phyloP scores from a whole-genome alignment of 2,113 vertebrate genomes.

The Entomyzon cyanotis region DNA sequence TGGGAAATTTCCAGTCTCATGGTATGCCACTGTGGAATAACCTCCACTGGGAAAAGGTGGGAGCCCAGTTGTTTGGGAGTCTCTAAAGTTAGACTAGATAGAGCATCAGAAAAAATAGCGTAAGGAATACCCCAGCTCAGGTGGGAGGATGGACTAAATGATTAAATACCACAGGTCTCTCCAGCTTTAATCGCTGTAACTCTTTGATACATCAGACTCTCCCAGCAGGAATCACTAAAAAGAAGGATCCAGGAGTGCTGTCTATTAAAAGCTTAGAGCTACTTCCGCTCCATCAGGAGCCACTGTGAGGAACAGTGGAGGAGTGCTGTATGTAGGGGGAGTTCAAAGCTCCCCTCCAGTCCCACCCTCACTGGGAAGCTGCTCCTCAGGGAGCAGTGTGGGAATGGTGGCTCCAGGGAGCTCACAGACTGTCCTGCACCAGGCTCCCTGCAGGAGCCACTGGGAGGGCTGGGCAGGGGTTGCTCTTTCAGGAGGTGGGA shows the following conservation, averaged over 20 bases:
- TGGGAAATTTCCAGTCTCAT: neutral
- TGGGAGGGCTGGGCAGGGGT: neutral
- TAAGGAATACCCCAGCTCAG: neutral
- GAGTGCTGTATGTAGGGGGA: neutral
- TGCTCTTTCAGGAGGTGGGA: neutral
- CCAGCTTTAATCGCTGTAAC: slow-evolving; percentile 24
- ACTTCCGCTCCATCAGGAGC: slow-evolving; percentile 11
- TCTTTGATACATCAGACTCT: slow-evolving; percentile 53
- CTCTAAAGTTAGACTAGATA: slow-evolving; percentile 3
- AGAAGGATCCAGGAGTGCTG: neutral
- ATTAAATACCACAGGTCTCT: slow-evolving; percentile 50
- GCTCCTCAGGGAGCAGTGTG: neutral
- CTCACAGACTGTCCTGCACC: neutral
- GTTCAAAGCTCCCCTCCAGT: slow-evolving; percentile 2
- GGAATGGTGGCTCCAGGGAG: neutral
- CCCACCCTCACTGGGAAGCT: neutral
- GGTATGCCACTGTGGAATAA: neutral
- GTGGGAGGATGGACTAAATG: slow-evolving; percentile 44
- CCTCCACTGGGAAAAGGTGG: neutral
- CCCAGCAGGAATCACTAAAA: slow-evolving; percentile 36
- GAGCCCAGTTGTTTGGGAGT: neutral
- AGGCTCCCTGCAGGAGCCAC: neutral
- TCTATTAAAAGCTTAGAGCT: slow-evolving; percentile 35
- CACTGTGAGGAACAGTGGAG: neutral
- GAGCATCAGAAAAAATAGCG: neutral